Evolutionary conservation across 2,888 invertebrate species (phyloP).

Genomic region (Lepidocyrtoides sp.): DNA sequence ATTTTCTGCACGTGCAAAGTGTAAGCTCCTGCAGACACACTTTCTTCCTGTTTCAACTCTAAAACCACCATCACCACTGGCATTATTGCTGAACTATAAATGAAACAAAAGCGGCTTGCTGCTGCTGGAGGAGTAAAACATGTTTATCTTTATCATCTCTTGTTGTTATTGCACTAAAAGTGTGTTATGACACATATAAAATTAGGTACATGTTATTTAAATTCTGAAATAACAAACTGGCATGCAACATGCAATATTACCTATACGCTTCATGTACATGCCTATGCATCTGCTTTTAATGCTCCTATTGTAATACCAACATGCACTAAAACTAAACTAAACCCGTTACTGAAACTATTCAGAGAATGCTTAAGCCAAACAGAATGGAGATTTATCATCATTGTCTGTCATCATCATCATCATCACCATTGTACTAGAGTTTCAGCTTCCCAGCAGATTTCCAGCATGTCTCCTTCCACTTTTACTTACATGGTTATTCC

Average conservation of each 20-base stretch:
- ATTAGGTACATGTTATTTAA: background rate
- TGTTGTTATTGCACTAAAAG: too few relatives aligned
- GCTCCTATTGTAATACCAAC: background rate
- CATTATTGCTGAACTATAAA: background rate
- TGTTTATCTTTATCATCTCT: slow-evolving; percentile 38
- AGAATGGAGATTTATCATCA: slow-evolving; percentile 40
- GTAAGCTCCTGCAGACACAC: background rate
- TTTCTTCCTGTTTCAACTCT: slow-evolving; percentile 19
- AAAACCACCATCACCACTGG: background rate
- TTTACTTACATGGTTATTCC: background rate
- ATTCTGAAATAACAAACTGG: background rate
- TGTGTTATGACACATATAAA: too few relatives aligned
- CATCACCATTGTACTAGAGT: background rate
- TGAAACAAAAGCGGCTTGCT: slow-evolving; percentile 28
- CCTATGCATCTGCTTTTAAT: background rate
- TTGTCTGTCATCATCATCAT: slow-evolving; percentile 42
- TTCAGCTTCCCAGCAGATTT: background rate
- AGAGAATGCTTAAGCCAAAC: slow-evolving; percentile 10
- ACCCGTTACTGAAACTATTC: background rate
- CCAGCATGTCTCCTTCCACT: background rate
- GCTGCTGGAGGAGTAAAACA: background rate
- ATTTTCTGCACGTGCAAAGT: too few relatives aligned
- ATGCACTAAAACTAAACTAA: background rate
- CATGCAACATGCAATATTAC: background rate
- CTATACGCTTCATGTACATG: background rate